Percentiles rank a stretch among this genome's conserved stretches.
Evolutionary conservation across 2,888 invertebrate genomes (phyloP).

Genomic region (Apamea epomidion): DNA sequence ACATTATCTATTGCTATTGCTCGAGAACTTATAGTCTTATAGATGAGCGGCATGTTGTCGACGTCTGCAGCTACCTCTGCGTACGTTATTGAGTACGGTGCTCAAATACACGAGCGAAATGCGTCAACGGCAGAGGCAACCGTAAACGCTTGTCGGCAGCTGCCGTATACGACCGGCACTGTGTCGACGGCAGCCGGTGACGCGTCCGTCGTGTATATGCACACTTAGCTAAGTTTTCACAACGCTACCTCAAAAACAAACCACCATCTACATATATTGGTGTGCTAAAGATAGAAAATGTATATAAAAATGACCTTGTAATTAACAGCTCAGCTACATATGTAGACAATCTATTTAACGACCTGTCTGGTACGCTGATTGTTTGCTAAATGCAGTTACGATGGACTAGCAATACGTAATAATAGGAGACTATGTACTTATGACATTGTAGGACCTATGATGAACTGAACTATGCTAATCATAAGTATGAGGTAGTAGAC

Average conservation of each 20-base stretch:
- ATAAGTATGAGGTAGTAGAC: background rate
- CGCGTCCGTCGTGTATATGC: too few relatives aligned
- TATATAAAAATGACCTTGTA: slow-evolving; percentile 20
- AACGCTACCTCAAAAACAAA: background rate
- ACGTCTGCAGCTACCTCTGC: too few relatives aligned
- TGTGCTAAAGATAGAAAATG: background rate
- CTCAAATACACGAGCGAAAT: too few relatives aligned
- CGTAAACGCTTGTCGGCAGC: too few relatives aligned
- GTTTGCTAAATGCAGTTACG: slow-evolving; percentile 32
- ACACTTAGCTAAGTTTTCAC: background rate
- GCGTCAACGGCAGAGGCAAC: too few relatives aligned
- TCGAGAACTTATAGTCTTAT: too few relatives aligned
- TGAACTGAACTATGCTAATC: background rate
- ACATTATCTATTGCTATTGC: background rate
- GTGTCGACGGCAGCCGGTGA: too few relatives aligned
- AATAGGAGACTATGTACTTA: background rate
- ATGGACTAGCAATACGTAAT: slow-evolving; percentile 39
- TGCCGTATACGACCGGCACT: too few relatives aligned
- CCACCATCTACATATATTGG: background rate
- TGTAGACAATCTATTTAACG: background rate
- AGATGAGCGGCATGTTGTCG: too few relatives aligned
- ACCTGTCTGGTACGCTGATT: slow-evolving; percentile 20
- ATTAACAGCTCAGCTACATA: slow-evolving; percentile 2
- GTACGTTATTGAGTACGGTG: too few relatives aligned
- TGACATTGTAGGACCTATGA: background rate